A percentile compares a stretch with the other conserved stretches of the same genome.
Conservation (phyloP, 2,888 invertebrate species). For the Thelaira solivaga region DNA sequence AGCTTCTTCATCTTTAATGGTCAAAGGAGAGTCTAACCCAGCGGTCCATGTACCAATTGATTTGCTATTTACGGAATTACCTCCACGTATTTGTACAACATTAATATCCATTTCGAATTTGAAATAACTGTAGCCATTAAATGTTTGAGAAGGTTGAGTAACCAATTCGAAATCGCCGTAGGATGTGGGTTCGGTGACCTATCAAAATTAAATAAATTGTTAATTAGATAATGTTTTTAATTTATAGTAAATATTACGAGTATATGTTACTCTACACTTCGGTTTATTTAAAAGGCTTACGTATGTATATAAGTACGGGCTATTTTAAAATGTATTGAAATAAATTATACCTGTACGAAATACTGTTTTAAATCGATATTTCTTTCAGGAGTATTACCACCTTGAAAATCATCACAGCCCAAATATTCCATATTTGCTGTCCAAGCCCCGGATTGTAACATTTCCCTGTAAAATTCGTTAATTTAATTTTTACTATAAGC, state of each 20-base stretch:
- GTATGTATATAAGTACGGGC: no score
- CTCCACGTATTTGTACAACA: conserved; percentile 84
- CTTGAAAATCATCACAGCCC: conserved; percentile 88
- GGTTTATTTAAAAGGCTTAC: no score
- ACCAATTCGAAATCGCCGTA: conserved; percentile 83
- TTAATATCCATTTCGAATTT: conserved; percentile 85
- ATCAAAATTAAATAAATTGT: conserved; percentile 29
- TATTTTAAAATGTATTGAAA: no score
- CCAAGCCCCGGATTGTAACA: conserved; percentile 85
- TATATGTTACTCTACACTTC: no score
- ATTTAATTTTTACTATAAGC: neutral
- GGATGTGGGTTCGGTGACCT: conserved; percentile 82
- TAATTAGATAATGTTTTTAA: neutral
- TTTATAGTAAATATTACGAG: no score
- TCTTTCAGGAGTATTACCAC: conserved; percentile 85
- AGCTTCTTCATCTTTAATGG: conserved; percentile 81
- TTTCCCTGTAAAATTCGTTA: conserved; percentile 78
- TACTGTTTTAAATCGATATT: conserved; percentile 84
- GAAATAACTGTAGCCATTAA: conserved; percentile 86
- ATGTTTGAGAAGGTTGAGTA: conserved; percentile 79
- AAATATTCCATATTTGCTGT: conserved; percentile 85
- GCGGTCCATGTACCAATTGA: conserved; percentile 87
- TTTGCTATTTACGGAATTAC: conserved; percentile 84
- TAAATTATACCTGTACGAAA: conserved; percentile 80
- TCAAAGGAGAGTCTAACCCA: conserved; percentile 83